Conservation (phyloP, 2,113 vertebrate species). For the Microcebus tavaratra region DNA sequence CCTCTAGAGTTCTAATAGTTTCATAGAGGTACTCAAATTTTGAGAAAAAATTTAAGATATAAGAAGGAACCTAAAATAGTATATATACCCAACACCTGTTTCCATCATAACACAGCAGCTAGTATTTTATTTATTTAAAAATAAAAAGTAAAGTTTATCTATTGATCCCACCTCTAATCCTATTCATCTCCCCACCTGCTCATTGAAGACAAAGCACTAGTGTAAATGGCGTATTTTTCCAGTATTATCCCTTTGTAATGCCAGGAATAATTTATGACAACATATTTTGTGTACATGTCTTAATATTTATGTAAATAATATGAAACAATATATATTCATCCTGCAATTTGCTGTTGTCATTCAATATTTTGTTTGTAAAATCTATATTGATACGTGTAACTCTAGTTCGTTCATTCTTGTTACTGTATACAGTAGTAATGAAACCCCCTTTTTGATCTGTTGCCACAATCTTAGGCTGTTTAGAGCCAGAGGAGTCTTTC, state of each 20-base stretch:
- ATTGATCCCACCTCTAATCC: neutral
- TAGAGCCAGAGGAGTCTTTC: neutral
- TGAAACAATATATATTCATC: neutral
- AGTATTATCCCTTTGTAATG: neutral
- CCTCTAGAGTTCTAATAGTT: too few species aligned
- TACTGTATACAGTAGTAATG: neutral
- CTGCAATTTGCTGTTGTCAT: neutral
- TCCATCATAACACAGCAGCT: neutral
- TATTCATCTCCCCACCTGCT: neutral
- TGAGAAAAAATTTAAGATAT: neutral
- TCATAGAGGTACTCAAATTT: neutral
- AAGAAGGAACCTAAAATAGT: neutral
- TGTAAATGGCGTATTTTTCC: neutral
- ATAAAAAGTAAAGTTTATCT: neutral
- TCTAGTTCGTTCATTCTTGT: neutral
- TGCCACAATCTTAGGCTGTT: neutral
- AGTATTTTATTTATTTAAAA: conserved; percentile 18
- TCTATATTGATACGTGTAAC: neutral
- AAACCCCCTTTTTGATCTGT: neutral
- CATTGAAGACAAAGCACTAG: neutral
- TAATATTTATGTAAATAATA: neutral
- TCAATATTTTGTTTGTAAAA: neutral
- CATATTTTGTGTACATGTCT: neutral
- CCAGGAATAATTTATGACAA: neutral
- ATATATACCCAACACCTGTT: neutral